These are phyloP conservation scores for Physella acuta DNA, from an alignment of 1,140 invertebrate genomes.

Conservation along the genomic window DNA sequence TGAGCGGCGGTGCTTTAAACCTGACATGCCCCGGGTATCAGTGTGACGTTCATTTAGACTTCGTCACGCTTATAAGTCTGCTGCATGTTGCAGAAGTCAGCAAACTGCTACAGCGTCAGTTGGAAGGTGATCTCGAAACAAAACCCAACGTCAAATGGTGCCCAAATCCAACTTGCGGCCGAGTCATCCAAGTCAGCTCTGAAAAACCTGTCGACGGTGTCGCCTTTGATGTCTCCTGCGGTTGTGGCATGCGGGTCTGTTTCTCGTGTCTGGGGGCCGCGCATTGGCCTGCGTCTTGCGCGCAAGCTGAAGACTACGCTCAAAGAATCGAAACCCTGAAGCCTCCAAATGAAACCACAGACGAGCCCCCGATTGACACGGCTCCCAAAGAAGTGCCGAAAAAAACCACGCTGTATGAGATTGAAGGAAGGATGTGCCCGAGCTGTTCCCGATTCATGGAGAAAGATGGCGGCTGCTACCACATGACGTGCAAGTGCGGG, in stretches of 20 bases:
- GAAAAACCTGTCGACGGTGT: background rate
- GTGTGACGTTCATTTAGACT: constrained; percentile 31
- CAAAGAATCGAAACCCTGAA: constrained; percentile 14
- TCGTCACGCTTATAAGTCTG: constrained; percentile 34
- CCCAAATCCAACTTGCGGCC: constrained; percentile 39
- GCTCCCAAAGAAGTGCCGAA: background rate
- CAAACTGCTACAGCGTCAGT: constrained; percentile 19
- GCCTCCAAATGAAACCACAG: background rate
- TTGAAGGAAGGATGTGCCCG: constrained; percentile 24
- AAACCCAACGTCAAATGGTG: constrained; percentile 35
- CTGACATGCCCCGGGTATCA: constrained; percentile 37
- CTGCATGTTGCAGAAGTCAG: constrained; percentile 32
- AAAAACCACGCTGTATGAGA: background rate
- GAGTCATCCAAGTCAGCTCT: constrained; percentile 28
- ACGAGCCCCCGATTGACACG: background rate
- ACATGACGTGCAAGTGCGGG: constrained; percentile 26
- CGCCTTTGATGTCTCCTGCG: constrained; percentile 28
- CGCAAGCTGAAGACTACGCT: constrained; percentile 27
- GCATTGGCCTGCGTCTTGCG: constrained; percentile 44
- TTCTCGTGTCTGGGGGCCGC: constrained; percentile 35
- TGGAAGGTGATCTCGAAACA: constrained; percentile 27
- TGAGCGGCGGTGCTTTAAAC: constrained; percentile 2
- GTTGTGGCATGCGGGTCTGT: constrained; percentile 37
- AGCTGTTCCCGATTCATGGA: constrained; percentile 23
- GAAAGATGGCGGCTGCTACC: constrained; percentile 26